phyloP scores from a whole-genome alignment of 2,113 vertebrate species.

The Peromyscus polionotus region DNA sequence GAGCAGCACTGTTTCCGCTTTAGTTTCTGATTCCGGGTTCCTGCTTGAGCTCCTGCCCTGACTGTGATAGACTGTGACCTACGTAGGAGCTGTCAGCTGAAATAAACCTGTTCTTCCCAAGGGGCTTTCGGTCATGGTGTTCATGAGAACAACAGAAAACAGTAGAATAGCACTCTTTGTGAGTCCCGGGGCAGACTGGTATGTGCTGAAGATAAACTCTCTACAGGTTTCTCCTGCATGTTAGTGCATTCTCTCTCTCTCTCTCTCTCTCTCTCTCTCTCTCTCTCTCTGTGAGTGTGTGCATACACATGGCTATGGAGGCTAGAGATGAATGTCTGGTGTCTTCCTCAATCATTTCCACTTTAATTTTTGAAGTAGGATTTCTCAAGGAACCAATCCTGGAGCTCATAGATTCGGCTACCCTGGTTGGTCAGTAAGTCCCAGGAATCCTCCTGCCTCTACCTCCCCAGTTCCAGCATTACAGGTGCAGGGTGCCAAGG shows the following conservation, averaged over 20 bases:
- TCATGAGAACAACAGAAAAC: neutral
- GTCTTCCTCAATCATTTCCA: neutral
- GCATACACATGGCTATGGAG: neutral
- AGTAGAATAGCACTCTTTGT: neutral
- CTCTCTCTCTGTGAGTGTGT: no score
- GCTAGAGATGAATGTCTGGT: neutral
- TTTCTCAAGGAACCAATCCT: neutral
- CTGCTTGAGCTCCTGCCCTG: neutral
- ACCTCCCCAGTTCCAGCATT: neutral
- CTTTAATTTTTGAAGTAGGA: neutral
- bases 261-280: no score
- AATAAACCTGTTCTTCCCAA: neutral
- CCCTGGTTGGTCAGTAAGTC: no score
- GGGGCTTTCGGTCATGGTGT: neutral
- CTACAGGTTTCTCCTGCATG: neutral
- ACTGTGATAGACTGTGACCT: neutral
- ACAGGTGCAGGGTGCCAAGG: neutral
- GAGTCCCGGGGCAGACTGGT: neutral
- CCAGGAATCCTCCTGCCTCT: neutral
- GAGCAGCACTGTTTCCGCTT: neutral
- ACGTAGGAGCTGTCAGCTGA: neutral
- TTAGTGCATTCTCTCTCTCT: no score
- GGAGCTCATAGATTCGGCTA: neutral
- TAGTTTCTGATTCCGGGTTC: neutral
- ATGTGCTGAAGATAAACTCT: neutral